Evolutionary conservation across 1,140 invertebrate species (phyloP).

Genomic region (Cydia amplana): DNA sequence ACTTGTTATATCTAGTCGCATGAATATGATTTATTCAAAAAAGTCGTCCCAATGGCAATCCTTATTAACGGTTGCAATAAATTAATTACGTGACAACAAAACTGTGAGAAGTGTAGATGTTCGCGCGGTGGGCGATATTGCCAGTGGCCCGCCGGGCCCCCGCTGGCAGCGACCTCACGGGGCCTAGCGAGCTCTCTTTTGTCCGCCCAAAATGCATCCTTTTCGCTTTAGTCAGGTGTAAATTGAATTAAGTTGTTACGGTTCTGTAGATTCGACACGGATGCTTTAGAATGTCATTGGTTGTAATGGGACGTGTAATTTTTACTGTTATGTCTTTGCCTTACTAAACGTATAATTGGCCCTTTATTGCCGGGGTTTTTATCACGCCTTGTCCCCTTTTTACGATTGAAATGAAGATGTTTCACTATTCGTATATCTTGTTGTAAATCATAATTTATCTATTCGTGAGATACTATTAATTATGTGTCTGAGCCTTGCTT

Average conservation of each 20-base stretch:
- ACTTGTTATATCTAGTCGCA: conserved; percentile 4
- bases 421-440: neutral
- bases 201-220: conserved; percentile 69
- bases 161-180: conserved; percentile 63
- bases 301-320: conserved; percentile 31
- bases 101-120: conserved; percentile 60
- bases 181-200: conserved; percentile 61
- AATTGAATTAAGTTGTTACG: conserved; percentile 26
- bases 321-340: conserved; percentile 1
- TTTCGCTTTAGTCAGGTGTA: conserved; percentile 24
- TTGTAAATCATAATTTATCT: neutral
- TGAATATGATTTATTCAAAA: neutral
- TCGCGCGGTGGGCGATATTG: conserved; percentile 58
- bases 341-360: conserved; percentile 1
- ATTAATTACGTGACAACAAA: conserved; percentile 77
- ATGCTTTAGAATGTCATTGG: conserved; percentile 11
- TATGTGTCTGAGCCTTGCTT: no score
- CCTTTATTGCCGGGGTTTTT: conserved; percentile 53
- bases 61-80: conserved; percentile 61
- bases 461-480: no score
- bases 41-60: conserved; percentile 8
- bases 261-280: conserved; percentile 27
- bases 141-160: conserved; percentile 53
- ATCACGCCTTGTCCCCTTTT: conserved; percentile 7
- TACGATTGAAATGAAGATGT: conserved; percentile 42